Conservation (phyloP, 2,797 vertebrate genomes). For the Perodicticus potto region DNA sequence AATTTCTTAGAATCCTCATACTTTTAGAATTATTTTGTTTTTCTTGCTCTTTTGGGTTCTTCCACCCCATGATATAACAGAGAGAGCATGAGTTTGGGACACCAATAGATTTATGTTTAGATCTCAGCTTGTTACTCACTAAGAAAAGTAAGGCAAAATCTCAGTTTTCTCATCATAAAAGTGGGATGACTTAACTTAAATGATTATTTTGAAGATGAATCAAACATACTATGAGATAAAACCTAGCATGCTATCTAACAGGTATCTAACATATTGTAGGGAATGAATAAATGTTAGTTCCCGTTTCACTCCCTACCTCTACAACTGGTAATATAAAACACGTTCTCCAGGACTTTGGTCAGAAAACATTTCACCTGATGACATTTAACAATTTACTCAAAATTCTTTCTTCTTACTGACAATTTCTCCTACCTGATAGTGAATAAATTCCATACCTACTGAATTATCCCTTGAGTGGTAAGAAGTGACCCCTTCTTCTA, state of each 20-base stretch:
- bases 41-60: slow-evolving; percentile 6
- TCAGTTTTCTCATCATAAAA: slow-evolving; percentile 40
- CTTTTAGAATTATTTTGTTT: slow-evolving; percentile 39
- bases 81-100: not conserved
- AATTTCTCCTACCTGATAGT: not conserved
- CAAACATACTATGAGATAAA: slow-evolving; percentile 58
- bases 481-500: not conserved
- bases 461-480: slow-evolving; percentile 39
- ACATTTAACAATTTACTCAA: slow-evolving; percentile 59
- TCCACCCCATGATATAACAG: not conserved
- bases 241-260: not conserved
- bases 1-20: not conserved
- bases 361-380: slow-evolving; percentile 60
- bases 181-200: not conserved
- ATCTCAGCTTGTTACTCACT: not conserved
- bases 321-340: not conserved
- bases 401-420: slow-evolving; percentile 39
- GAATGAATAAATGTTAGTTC: slow-evolving; percentile 25
- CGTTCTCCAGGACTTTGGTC: not conserved
- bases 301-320: not conserved
- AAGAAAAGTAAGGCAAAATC: not conserved
- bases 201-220: slow-evolving; percentile 44
- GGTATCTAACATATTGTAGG: not conserved
- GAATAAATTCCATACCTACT: slow-evolving; percentile 30
- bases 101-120: not conserved